Conservation (phyloP, 2,113 vertebrate genomes). For the Stercorarius parasiticus region DNA sequence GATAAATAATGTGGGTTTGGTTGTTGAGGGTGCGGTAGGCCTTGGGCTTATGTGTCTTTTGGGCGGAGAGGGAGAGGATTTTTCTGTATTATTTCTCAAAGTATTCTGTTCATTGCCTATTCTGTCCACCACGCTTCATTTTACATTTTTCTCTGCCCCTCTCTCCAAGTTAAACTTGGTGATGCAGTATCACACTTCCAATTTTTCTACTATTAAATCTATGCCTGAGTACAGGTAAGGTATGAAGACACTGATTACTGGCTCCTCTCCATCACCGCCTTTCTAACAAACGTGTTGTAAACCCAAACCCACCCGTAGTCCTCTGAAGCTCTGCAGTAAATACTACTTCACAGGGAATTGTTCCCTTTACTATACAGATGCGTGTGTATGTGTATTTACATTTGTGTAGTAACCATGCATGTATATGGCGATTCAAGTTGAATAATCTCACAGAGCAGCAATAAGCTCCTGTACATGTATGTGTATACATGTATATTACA, state of each 20-base stretch:
- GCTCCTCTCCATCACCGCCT: neutral
- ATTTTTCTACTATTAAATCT: neutral
- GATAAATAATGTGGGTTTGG: neutral
- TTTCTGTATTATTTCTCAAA: neutral
- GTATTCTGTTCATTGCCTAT: neutral
- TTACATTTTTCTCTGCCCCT: neutral
- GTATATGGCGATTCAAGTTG: rapidly evolving
- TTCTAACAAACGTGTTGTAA: neutral
- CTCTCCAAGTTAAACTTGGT: neutral
- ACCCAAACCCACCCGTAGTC: neutral
- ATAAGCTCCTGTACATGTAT: neutral
- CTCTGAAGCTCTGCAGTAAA: neutral
- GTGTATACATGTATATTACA: too few relatives aligned
- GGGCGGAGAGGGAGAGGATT: neutral
- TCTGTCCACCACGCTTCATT: neutral
- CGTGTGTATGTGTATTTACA: too few relatives aligned
- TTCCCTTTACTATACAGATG: neutral
- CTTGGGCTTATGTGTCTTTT: neutral
- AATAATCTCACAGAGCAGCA: neutral
- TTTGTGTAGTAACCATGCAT: neutral
- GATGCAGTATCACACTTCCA: neutral
- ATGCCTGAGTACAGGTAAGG: neutral
- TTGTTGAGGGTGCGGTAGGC: neutral
- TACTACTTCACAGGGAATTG: neutral
- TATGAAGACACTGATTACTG: neutral